These are phyloP conservation scores for Prorops nasuta DNA, from an alignment of 1,140 invertebrate species.

Conservation along the genomic window DNA sequence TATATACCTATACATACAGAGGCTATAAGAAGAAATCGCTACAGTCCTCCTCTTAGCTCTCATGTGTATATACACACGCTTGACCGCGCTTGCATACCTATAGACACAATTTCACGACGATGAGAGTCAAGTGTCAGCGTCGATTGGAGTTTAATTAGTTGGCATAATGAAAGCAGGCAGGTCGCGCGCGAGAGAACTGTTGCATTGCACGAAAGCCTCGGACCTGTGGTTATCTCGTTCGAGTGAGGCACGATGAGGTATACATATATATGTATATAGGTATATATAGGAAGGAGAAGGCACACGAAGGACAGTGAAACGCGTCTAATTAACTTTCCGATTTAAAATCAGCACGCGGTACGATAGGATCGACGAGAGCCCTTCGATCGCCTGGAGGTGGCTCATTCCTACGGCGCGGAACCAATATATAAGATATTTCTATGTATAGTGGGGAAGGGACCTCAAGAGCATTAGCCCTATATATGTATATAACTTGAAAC, in stretches of 20 bases:
- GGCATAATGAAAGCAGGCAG: conserved; percentile 38
- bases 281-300: no score
- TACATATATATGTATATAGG: no score
- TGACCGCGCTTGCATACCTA: no score
- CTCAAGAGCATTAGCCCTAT: no score
- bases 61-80: no score
- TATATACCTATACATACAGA: neutral
- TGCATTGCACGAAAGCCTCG: no score
- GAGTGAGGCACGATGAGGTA: no score
- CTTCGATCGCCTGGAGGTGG: no score
- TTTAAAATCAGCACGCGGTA: conserved; percentile 40
- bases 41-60: neutral
- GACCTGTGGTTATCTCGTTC: no score
- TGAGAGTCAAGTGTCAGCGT: conserved; percentile 25
- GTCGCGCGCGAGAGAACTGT: no score
- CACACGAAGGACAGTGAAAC: conserved; percentile 37
- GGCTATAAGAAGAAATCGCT: neutral
- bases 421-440: no score
- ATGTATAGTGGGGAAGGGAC: neutral
- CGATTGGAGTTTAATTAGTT: conserved; percentile 47
- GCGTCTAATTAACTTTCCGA: conserved; percentile 48
- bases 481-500: conserved; percentile 5
- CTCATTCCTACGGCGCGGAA: conserved; percentile 1
- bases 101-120: no score
- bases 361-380: conserved; percentile 39